Evolutionary conservation across 1,140 invertebrate genomes (phyloP), one percentile per base, ranked within the genome.

Genomic region (Drosophila tristis): DNA sequence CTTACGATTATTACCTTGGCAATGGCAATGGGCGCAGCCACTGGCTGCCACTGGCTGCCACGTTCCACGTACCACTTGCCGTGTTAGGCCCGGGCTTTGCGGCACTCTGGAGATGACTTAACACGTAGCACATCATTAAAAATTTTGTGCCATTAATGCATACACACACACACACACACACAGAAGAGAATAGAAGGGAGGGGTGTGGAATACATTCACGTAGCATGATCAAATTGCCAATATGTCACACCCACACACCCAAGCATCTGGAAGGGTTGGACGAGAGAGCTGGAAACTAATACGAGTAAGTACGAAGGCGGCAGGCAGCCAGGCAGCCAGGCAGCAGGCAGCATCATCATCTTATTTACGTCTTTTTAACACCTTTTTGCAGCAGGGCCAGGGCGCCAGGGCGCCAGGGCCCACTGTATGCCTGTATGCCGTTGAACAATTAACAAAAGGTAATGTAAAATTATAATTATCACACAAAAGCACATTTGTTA

Each of bases 391-490:
- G n/a, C n/a, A n/a, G n/a, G n/a, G n/a, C n/a, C n/a, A n/a, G n/a
- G n/a, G n/a, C n/a, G n/a, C n/a, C n/a, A n/a, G n/a, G n/a, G n/a
- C 13, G 20, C 50, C 64, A 56, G 20, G 20, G 20, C 20, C 20
- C 20, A 20, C 20, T 20, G 20, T 25, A 65, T 20, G 20, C 20
- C 43, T 70, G 64, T 72, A 49, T 76, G 68, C 63, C 73, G 77
- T 84, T 86, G 77, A 87, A 90, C 87, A 90, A 90, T 90, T 90
- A 90, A 90, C 87, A 90, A 90, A 90, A 90, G 87, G 87, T 90
- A 90, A 90, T 90, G 87, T 90, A 90, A 90, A 90, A 90, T 90
- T 90, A 90, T 90, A 90, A 90, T 90, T 90, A 90, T 90, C 87
- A 87, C 87, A 90, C 81, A 90, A 86, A 90, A 86, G 77, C 87